Evolutionary conservation across 1,140 invertebrate species (phyloP), one percentile per base, ranked within the genome.

Genomic region (Daktulosphaira vitifoliae): DNA sequence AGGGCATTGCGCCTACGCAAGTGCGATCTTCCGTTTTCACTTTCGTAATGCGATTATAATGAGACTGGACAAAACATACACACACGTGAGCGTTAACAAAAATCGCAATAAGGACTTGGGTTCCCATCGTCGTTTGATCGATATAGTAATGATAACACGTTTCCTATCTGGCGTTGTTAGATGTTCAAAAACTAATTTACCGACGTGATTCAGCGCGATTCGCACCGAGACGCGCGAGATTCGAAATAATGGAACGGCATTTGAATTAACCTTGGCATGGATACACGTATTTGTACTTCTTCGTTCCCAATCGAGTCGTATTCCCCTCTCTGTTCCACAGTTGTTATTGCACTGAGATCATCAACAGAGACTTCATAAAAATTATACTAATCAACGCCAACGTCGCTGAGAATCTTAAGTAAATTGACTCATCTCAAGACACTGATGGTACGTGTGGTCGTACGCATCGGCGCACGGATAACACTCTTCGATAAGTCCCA

Each of bases 161-260:
- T 18, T 26, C 25, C 18, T 48, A 22, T 4, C 29, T 23, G 25
- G 42, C 54, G n/a, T 46, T 39, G 54, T 54, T 44, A 59, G 42
- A 46, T 39, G 56, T 62, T 62, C 42, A 33, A 62, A 62, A 62
- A 62, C 56, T 62, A 62, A 62, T 62, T 62, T 62, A 62, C 56
- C 15, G 42, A 22, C 56, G 25, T 62, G 56, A 62, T 62, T 62
- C 56, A 62, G 56, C 56, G 56, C 25, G 56, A 33, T 62, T 62
- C 42, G 0, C 44, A 16, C 7, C 39, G 15, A 11, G n/a, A 44
- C 39, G n/a, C 5, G 9, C 11, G 3, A 15, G 9, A 37, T 37
- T 4, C 39, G 22, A 13, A 7, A 22, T 22, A 26, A 56, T 20
- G 56, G 26, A 29, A 29, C 42, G 16, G 56, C 56, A 62, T 62